phyloP scores from a whole-genome alignment of 2,113 vertebrate genomes.

The Crotophaga sulcirostris region DNA sequence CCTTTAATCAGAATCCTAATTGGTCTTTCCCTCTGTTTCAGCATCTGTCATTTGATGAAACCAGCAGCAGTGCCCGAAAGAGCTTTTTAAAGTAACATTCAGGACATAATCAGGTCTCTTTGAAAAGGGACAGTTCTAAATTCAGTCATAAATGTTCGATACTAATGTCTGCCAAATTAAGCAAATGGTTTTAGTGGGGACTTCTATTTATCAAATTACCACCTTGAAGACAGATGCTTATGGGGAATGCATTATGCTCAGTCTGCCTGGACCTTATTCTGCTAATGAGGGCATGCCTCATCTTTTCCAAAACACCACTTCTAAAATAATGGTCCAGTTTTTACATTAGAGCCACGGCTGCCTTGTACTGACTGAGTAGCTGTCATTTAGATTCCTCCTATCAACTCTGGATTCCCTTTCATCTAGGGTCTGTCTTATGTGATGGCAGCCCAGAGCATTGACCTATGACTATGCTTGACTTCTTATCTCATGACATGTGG shows the following conservation, averaged over 20 bases:
- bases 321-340: conserved; percentile 43
- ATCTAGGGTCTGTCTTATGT: conserved; percentile 59
- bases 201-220: conserved; percentile 54
- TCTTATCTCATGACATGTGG: conserved; percentile 66
- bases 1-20: conserved; percentile 56
- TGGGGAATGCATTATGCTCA: not conserved
- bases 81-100: conserved; percentile 24
- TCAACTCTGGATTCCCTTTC: conserved; percentile 62
- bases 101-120: conserved; percentile 36
- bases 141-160: conserved; percentile 34
- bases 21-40: conserved; percentile 39
- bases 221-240: conserved; percentile 39
- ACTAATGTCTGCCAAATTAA: conserved; percentile 29
- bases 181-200: conserved; percentile 16
- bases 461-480: conserved; percentile 64
- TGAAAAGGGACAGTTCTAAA: conserved; percentile 45
- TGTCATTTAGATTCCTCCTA: conserved; percentile 65
- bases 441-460: conserved; percentile 49
- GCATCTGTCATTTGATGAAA: conserved; percentile 37
- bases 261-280: conserved; percentile 13
- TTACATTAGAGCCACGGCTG: conserved; percentile 8
- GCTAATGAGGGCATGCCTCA: conserved; percentile 59
- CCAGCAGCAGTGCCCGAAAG: conserved; percentile 30
- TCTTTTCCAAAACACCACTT: conserved; percentile 58
- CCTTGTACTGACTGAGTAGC: conserved; percentile 42